Percentiles rank a stretch among this genome's conserved stretches.
Conservation (phyloP, 2,113 vertebrate species). For the Xiphophorus hellerii region DNA sequence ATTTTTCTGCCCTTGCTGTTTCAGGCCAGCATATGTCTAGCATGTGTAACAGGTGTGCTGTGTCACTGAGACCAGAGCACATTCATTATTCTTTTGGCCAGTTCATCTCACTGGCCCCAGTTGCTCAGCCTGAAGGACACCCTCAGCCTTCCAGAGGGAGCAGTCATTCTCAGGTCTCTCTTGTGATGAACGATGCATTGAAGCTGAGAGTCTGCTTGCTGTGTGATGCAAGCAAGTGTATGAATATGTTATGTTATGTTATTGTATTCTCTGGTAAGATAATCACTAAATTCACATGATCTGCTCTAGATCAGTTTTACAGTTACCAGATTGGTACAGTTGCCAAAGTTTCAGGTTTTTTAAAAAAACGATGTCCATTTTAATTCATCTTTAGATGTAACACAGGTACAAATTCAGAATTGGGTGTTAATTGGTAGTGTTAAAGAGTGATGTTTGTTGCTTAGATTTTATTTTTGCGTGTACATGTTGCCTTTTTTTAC, state of each 20-base stretch:
- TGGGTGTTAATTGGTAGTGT: conserved; percentile 4
- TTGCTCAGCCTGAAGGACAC: conserved; percentile 63
- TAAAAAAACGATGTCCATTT: background rate
- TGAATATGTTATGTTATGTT: conserved; percentile 28
- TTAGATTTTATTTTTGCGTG: conserved; percentile 21
- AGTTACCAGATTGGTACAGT: conserved; percentile 1
- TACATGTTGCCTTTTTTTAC: conserved; percentile 18
- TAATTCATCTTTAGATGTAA: background rate
- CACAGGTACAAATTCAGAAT: background rate
- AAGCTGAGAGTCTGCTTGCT: conserved; percentile 37
- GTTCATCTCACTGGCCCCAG: conserved; percentile 44
- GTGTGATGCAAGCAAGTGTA: conserved; percentile 19
- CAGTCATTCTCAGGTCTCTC: conserved; percentile 50
- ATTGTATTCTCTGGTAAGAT: conserved; percentile 35
- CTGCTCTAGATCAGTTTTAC: conserved; percentile 41
- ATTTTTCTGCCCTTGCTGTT: conserved; percentile 23
- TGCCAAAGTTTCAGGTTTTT: background rate
- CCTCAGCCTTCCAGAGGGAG: conserved; percentile 52
- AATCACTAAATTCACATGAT: conserved; percentile 32
- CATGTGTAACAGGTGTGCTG: conserved; percentile 37
- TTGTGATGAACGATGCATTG: conserved; percentile 62
- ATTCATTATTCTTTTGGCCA: conserved; percentile 37
- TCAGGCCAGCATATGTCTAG: conserved; percentile 10
- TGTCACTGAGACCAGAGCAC: conserved; percentile 36
- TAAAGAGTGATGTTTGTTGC: background rate